Percentiles rank a stretch among this genome's conserved stretches.
phyloP scores from a whole-genome alignment of 2,113 vertebrate species.

The Alaudala cheleensis region DNA sequence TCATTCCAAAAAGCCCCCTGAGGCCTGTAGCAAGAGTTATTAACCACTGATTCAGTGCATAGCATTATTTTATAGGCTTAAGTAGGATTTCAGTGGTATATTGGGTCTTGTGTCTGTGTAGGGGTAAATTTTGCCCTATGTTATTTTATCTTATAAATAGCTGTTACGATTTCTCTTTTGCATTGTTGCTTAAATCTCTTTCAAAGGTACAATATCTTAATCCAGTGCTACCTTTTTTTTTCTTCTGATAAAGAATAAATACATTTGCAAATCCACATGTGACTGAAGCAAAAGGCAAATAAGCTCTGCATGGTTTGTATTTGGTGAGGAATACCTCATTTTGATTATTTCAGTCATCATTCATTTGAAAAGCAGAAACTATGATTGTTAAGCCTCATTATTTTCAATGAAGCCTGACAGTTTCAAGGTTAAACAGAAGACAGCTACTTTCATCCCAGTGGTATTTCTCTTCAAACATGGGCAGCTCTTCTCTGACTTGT shows the following conservation, averaged over 20 bases:
- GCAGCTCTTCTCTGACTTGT: neutral
- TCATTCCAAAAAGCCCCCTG: constrained; percentile 44
- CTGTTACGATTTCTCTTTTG: constrained; percentile 18
- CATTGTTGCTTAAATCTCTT: constrained; percentile 8
- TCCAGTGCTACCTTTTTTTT: neutral
- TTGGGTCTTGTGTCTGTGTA: constrained; percentile 38
- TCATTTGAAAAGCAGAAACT: constrained; percentile 57
- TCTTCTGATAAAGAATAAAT: constrained; percentile 17
- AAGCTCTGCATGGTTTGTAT: neutral
- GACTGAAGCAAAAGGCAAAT: constrained; percentile 50
- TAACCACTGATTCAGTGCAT: constrained; percentile 35
- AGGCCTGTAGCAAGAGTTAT: constrained; percentile 48
- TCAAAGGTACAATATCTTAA: neutral
- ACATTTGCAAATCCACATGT: neutral
- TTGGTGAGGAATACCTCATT: constrained; percentile 44
- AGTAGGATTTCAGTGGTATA: constrained; percentile 45
- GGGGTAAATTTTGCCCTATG: constrained; percentile 26
- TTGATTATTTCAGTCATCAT: constrained; percentile 62
- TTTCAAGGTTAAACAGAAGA: constrained; percentile 72
- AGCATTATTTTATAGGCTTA: constrained; percentile 61
- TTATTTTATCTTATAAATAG: constrained; percentile 32
- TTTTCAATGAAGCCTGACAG: constrained; percentile 72
- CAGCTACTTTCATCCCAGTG: constrained; percentile 71
- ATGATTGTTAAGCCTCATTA: constrained; percentile 71
- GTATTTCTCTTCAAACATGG: constrained; percentile 62